Conservation (phyloP, 2,888 invertebrate genomes). For the Eristalis tenax region DNA sequence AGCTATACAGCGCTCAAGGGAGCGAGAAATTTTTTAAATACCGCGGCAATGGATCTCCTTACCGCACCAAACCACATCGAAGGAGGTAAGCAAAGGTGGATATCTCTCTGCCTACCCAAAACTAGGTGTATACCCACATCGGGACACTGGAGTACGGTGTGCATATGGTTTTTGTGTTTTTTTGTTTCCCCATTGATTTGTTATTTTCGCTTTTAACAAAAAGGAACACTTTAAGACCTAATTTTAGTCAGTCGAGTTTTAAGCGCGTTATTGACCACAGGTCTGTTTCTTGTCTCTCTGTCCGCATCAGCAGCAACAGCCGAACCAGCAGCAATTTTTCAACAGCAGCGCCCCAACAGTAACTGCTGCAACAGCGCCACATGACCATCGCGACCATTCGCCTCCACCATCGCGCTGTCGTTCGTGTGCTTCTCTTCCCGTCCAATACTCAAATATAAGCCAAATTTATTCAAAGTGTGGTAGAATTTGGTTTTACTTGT, state of each 20-base stretch:
- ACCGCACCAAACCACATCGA: slow-evolving; percentile 1
- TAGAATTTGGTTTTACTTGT: slow-evolving; percentile 1
- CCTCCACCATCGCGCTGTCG: background rate
- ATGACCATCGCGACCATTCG: slow-evolving; percentile 49
- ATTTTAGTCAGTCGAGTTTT: slow-evolving; percentile 70
- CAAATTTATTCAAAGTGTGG: slow-evolving; percentile 8
- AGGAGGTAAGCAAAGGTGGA: slow-evolving; percentile 32
- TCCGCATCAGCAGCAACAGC: background rate
- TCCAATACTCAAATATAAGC: slow-evolving; percentile 25
- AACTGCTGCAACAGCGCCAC: slow-evolving; percentile 15
- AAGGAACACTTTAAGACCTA: slow-evolving; percentile 71
- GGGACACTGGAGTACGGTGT: slow-evolving; percentile 13
- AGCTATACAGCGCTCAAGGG: slow-evolving; percentile 34
- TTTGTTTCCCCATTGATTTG: slow-evolving; percentile 63
- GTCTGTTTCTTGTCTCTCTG: slow-evolving; percentile 30
- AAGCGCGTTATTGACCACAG: slow-evolving; percentile 71
- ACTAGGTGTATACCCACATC: slow-evolving; percentile 33
- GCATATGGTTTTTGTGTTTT: slow-evolving; percentile 54
- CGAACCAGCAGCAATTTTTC: background rate
- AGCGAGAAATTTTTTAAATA: slow-evolving; percentile 56
- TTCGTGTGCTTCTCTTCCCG: background rate
- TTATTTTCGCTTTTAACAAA: slow-evolving; percentile 64
- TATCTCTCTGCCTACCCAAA: slow-evolving; percentile 56
- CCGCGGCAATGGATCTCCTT: slow-evolving; percentile 29
- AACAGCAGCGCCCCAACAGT: slow-evolving; percentile 7